Evolutionary conservation across 2,888 invertebrate species (phyloP), one percentile per base, ranked within the genome.

Genomic region (Cybosia mesomella): DNA sequence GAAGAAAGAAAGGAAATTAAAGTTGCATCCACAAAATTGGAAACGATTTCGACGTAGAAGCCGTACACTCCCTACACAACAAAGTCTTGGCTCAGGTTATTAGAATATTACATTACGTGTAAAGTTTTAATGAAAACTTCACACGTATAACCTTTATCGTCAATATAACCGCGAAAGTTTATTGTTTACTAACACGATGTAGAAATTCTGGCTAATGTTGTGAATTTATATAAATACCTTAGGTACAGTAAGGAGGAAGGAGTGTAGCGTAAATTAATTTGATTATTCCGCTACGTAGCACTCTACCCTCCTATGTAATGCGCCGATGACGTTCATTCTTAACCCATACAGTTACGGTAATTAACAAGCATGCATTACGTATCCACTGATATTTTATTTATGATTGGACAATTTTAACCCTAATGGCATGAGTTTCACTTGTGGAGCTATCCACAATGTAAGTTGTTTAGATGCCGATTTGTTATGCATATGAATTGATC

Each of bases 401-500:
- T 63, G 49, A 53, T 49, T 49, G 21, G 53, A 58, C 22, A 24
- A 65, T 69, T n/a, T 60, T 8, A 60, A 43, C 22, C 34, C 34
- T 60, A 60, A 61, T 24, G 4, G 59, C 13, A 59, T 21, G 49
- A 62, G 64, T 74, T 74, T 69, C 60, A 69, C 24, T 65, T 69
- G 64, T 18, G 36, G 53, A 61, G 65, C 63, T 72, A 70, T 76
- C 75, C 73, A 81, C 78, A 79, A 80, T 82, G 78, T 80, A 75
- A 69, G 71, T 76, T 71, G 67, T 70, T 67, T 75, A 83, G 71
- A 79, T 81, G 77, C 74, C 78, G 76, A 83, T 80, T 76, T 75
- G 82, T 80, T 82, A 78, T 84, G 85, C 85, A 87, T 88, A 86
- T 84, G 90, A 92, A 92, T 91, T 90, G 91, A 83, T 83, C 84